Evolutionary conservation across 2,888 invertebrate species (phyloP).

Genomic region (Andrena bicolor): DNA sequence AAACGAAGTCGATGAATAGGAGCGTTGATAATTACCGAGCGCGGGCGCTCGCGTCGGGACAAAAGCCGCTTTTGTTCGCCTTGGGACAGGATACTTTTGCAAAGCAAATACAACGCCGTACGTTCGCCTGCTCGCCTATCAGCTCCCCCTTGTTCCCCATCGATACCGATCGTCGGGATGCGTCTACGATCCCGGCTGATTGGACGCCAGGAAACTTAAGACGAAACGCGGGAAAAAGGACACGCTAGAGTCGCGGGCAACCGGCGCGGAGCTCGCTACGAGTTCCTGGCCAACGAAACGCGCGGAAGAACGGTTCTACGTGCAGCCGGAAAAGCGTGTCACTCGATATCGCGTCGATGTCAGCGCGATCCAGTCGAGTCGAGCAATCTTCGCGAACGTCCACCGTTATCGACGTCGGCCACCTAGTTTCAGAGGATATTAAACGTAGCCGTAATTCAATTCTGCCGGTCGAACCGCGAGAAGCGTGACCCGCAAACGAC

Average conservation of each 20-base stretch:
- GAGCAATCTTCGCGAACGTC: not conserved
- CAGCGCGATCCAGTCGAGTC: not conserved
- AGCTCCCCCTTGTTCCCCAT: conserved; percentile 24
- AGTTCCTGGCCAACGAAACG: no score
- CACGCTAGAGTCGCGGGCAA: not conserved
- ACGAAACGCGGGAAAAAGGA: conserved; percentile 32
- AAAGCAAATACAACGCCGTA: conserved; percentile 47
- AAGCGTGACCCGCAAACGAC: conserved; percentile 21
- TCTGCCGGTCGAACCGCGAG: conserved; percentile 26
- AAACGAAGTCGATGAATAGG: conserved; percentile 64
- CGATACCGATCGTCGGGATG: conserved; percentile 36
- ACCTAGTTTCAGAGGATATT: conserved; percentile 9
- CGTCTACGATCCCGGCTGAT: conserved; percentile 18
- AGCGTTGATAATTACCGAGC: conserved; percentile 65
- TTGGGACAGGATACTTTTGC: conserved; percentile 50
- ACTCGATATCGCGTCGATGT: conserved; percentile 10
- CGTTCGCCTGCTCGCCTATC: conserved; percentile 32
- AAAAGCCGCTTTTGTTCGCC: conserved; percentile 59
- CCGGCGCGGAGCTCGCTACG: no score
- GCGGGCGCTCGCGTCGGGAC: conserved; percentile 49
- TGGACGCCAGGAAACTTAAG: conserved; percentile 29
- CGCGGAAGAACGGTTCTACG: not conserved
- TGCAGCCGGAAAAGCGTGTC: conserved; percentile 9
- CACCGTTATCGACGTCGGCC: not conserved
- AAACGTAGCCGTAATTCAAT: conserved; percentile 20